Evolutionary conservation across 2,888 invertebrate genomes (phyloP), one percentile per base, ranked within the genome.

Genomic region (Diachrysia chrysitis): DNA sequence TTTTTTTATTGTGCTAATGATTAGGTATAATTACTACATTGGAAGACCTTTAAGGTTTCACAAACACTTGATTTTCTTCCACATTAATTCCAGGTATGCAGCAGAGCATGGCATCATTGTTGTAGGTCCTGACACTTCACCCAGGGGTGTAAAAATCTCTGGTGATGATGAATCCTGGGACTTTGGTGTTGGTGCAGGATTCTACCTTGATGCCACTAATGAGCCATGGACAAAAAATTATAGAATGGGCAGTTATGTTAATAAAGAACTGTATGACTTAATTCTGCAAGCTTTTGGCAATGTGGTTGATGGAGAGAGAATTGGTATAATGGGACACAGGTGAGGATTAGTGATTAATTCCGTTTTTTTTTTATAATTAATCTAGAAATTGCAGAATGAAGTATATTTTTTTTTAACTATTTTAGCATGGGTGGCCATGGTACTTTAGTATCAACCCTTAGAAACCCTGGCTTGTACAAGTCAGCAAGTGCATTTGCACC

Each of bases 371-470:
- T 37, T 10, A 32, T 10, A 32, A 32, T 32, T 32, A 32, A 32
- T 14, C 9, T 9, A 2, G 37, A 4, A 37, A 37, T 37, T 37
- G 14, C 4, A 37, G 35, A 12, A 37, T 37, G 2, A 16, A 37
- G 2, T 2, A 14, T 7, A 0, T 51, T 0, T 0, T 21, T 29
- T 19, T 54, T 16, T 67, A 5, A n/a, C 6, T 0, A n/a, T 95
- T 96, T 57, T 88, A 99, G 99, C 87, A 99, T 99, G 99, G 99
- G 99, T 69, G 99, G 99, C 25, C 99, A 99, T 93, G 99, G 99
- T 35, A 99, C 99, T 17, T 90, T 99, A 57, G 97, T 99, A 62
- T 98, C 98, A 86, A 98, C 98, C 6, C 92, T 99, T 53, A 98
- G 98, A 91, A 99, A 98, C 92, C 99, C 99, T 12, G 98, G 98